Evolutionary conservation across 2,888 invertebrate genomes (phyloP).

Genomic region (Noctua fimbriata): DNA sequence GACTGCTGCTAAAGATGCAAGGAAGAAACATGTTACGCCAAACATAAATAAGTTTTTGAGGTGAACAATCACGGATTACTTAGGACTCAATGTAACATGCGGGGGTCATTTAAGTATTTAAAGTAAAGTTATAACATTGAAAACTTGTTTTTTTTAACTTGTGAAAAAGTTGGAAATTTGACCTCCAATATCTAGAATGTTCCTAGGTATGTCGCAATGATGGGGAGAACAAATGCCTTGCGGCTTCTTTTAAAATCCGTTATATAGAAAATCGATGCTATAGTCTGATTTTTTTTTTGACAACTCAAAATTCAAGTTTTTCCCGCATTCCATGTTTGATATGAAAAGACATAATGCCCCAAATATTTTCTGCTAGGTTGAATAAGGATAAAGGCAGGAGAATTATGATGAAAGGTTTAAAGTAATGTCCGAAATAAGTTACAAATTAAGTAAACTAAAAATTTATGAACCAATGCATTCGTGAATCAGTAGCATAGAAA

Average conservation of each 20-base stretch:
- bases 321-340: not conserved
- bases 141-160: not conserved
- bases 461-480: not conserved
- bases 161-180: not conserved
- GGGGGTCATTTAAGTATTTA: not conserved
- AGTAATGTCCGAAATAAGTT: not conserved
- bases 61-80: not conserved
- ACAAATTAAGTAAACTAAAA: not conserved
- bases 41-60: not conserved
- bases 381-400: not conserved
- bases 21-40: not conserved
- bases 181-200: not conserved
- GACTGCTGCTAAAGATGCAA: not conserved
- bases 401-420: not conserved
- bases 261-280: not conserved
- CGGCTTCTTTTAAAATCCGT: not conserved
- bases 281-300: not conserved
- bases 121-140: too few species aligned
- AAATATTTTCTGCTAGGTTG: not conserved
- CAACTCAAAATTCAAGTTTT: not conserved
- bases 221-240: not conserved
- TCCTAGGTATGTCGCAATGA: not conserved
- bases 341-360: not conserved
- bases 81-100: not conserved
- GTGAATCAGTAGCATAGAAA: not conserved